phyloP scores from a whole-genome alignment of 37 sponge, comb jelly and placozoan genomes.

The Beroe forskalii region DNA sequence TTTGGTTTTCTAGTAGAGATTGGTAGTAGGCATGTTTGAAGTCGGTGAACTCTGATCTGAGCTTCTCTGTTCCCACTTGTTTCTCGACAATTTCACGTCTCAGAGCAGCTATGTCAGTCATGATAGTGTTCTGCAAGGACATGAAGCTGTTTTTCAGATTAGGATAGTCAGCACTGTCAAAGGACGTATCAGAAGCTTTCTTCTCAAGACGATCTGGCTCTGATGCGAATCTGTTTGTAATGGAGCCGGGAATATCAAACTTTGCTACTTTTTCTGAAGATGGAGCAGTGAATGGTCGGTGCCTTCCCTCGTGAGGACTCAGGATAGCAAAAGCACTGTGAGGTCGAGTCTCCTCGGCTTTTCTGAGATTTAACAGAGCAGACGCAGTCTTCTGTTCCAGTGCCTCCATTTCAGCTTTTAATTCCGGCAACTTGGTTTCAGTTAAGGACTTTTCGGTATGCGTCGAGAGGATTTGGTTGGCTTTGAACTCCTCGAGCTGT shows the following conservation, averaged over 20 bases:
- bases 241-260: neutral
- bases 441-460: neutral
- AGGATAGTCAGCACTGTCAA: constrained; percentile 12
- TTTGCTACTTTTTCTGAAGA: constrained; percentile 38
- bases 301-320: constrained; percentile 35
- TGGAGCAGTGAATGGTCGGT: constrained; percentile 54
- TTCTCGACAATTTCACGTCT: constrained; percentile 38
- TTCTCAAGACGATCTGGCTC: neutral
- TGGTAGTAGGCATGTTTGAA: constrained; percentile 55
- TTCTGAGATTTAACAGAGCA: neutral
- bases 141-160: constrained; percentile 37
- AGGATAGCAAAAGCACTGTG: constrained; percentile 52
- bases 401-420: neutral
- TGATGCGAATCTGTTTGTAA: neutral
- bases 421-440: neutral
- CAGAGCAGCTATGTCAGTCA: constrained; percentile 58
- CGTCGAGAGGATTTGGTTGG: neutral
- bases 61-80: constrained; percentile 52
- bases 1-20: neutral
- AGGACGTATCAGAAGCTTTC: neutral
- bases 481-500: neutral
- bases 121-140: constrained; percentile 57
- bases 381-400: neutral
- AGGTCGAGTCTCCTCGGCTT: neutral
- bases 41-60: constrained; percentile 31